Evolutionary conservation across 2,113 vertebrate species (phyloP), one percentile per base, ranked within the genome.

Genomic region (Lepidothrix coronata): DNA sequence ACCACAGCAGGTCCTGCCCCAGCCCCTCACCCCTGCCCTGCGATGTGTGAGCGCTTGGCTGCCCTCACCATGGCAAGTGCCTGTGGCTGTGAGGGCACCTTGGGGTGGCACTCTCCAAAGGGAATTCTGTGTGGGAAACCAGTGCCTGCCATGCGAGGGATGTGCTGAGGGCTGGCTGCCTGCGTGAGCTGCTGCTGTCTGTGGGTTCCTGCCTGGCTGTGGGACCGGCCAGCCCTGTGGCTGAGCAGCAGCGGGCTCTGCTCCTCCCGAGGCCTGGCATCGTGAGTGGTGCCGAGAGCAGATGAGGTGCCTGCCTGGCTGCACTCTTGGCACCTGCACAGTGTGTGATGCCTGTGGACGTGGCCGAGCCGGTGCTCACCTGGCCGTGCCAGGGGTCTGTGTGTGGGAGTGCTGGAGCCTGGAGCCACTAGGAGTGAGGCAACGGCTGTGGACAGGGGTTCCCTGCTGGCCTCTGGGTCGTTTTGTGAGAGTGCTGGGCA

Each of bases 41-140:
- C 41, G 1, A 3, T 27, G 37, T 0, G 3, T 11, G 20, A 49
- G 63, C 0, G 0, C 49, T 58, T 0, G 0, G 13, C 58, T 1
- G 0, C 51, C 37, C 33, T 75, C 2, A 0, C 30, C 3, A 8
- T 12, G 6, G 17, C 20, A 5, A 21, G 54, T 12, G 35, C 2
- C 1, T 8, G 59, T 55, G 58, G 48, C 66, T 83, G 55, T 8
- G 8, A 39, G 52, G 21, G 9, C 28, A 51, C 46, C 65, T 35
- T 0, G 3, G 18, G 59, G n/a, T 5, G 7, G 15, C 8, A 5
- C 35, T 51, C 31, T 35, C n/a, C 44, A 30, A n/a, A 54, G 31
- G 8, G 1, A 24, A 11, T 49, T 48, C 46, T 39, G 28, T 39
- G 41, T 20, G 8, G 48, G 43, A 41, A 65, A 62, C 44, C 33